phyloP scores from a whole-genome alignment of 2,797 vertebrate genomes.

The Gallinago solitaria region DNA sequence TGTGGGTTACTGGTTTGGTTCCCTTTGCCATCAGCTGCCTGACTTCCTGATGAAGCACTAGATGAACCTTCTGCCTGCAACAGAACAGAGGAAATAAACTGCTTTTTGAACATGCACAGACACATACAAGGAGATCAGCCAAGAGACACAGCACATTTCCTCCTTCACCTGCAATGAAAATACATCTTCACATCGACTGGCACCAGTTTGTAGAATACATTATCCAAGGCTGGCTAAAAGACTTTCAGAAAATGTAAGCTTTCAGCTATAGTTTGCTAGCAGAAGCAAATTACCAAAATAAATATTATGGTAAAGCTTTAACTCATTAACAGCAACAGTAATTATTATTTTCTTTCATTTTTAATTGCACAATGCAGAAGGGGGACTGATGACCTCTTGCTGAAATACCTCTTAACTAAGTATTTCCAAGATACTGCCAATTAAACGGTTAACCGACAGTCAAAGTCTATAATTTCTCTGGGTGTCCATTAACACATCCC shows the following conservation, averaged over 20 bases:
- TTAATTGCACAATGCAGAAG: background rate
- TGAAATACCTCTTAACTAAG: background rate
- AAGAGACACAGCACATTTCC: background rate
- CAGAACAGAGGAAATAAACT: constrained; percentile 4
- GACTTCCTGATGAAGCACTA: constrained; percentile 80
- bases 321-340: background rate
- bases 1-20: constrained; percentile 82
- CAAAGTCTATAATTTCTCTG: background rate
- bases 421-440: background rate
- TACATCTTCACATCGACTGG: fast-evolving
- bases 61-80: constrained; percentile 84
- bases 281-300: background rate
- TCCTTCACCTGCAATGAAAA: background rate
- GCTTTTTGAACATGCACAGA: background rate
- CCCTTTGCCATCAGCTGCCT: constrained; percentile 79
- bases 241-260: background rate
- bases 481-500: background rate
- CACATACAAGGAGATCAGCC: background rate
- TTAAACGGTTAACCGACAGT: background rate
- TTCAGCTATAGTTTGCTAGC: background rate
- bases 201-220: background rate
- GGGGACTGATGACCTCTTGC: background rate
- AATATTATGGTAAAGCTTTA: background rate
- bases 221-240: background rate
- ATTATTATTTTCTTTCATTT: background rate